Evolutionary conservation across 2,113 vertebrate species (phyloP).

Genomic region (Otocyon megalotis): DNA sequence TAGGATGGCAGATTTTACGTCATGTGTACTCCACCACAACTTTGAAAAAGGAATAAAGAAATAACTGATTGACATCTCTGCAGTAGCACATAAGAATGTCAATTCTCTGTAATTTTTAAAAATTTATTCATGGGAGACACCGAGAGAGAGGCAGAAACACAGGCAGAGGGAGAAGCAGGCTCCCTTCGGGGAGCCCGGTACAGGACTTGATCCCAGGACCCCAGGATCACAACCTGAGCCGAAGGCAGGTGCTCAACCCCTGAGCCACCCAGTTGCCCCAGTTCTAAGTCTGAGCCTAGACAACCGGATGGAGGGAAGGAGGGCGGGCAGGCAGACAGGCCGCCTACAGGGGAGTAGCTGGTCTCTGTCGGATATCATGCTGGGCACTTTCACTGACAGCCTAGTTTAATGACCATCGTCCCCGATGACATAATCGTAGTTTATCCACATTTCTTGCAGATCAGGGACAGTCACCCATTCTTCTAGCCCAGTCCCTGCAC

Average conservation of each 20-base stretch:
- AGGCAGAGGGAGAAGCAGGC: too few relatives aligned
- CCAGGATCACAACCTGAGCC: too few relatives aligned
- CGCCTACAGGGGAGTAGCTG: background rate
- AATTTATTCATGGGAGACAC: too few relatives aligned
- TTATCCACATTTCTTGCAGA: background rate
- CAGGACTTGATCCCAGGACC: too few relatives aligned
- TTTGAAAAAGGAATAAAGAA: background rate
- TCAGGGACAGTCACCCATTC: background rate
- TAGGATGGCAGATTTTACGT: background rate
- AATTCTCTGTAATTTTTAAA: background rate
- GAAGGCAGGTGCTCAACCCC: too few relatives aligned
- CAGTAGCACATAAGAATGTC: background rate
- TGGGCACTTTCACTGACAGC: background rate
- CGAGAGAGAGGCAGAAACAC: too few relatives aligned
- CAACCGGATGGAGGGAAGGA: background rate
- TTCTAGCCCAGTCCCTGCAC: background rate
- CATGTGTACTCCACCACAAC: background rate
- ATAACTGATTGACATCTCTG: background rate
- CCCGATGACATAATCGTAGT: background rate
- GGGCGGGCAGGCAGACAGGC: background rate
- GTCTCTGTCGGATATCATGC: background rate
- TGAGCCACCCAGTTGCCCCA: too few relatives aligned
- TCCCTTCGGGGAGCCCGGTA: too few relatives aligned
- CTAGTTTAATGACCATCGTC: background rate
- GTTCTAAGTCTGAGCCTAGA: background rate